Evolutionary conservation across 2,888 invertebrate genomes (phyloP), one percentile per base, ranked within the genome.

Genomic region (Polietes domitor): DNA sequence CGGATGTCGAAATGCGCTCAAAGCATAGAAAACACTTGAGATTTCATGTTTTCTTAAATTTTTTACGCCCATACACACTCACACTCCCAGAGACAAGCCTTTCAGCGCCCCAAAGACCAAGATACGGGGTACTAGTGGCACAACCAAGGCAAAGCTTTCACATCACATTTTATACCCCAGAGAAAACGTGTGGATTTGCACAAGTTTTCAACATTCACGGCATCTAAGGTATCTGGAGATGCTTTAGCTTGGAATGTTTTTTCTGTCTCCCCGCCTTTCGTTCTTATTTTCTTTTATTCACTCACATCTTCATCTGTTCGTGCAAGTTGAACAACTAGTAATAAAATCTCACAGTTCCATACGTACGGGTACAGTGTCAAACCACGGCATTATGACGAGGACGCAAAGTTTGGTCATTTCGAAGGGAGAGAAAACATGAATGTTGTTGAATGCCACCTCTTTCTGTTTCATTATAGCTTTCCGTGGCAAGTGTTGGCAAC

Each of bases 21-120:
- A 88, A 87, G 88, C 88, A 80, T 85, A 83, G 28, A 81, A 88
- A 88, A 86, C 89, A 88, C 87, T 89, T 89, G 89, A 89, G 89
- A 89, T 88, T 88, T 82, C 75, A 85, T 65, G 68, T 10, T 76
- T 65, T 55, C 58, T 58, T n/a, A 61, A 72, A 81, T 77, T 70
- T 77, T 83, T 80, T 81, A 68, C 68, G 15, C 15, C 32, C 15
- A 32, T 1, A 63, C 41, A 37, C 37, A 76, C 28, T 24, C 50
- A 58, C 24, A 50, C 58, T 15, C 12, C 2, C 58, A 10, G 24
- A 19, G 37, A 17, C 65, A 65, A 65, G 41, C 19, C 32, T 55
- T 17, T 55, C 10, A 70, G 21, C 53, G 71, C 32, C 61, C 70
- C 70, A 75, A 71, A 75, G 75, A 65, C 47, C 19, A 41, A n/a